Evolutionary conservation across 2,888 invertebrate genomes (phyloP).

Genomic region (Plebejus melissa): DNA sequence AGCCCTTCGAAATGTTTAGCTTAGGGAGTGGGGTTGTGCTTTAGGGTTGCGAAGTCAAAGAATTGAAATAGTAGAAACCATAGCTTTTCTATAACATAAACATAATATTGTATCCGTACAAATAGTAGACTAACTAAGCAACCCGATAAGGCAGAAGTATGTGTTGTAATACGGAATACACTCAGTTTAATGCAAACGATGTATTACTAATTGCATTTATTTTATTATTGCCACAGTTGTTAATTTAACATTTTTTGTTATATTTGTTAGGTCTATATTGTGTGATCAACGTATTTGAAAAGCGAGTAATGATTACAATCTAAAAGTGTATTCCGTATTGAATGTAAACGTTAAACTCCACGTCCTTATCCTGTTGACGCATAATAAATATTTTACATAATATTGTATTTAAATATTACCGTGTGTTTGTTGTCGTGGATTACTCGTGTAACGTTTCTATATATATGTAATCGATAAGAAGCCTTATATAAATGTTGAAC

Average conservation of each 20-base stretch:
- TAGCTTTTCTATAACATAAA: background rate
- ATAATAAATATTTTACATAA: slow-evolving; percentile 63
- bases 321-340: background rate
- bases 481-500: slow-evolving; percentile 18
- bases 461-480: slow-evolving; percentile 27
- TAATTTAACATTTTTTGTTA: background rate
- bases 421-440: slow-evolving; percentile 62
- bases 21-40: slow-evolving; percentile 43
- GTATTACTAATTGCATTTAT: background rate
- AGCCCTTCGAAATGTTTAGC: slow-evolving; percentile 54
- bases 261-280: background rate
- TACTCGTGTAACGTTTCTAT: slow-evolving; percentile 47
- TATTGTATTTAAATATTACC: slow-evolving; percentile 44
- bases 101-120: background rate
- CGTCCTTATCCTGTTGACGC: slow-evolving; percentile 63
- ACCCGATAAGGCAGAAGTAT: background rate
- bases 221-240: background rate
- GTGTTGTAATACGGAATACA: background rate
- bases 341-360: slow-evolving; percentile 17
- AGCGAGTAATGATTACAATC: background rate
- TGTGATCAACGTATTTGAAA: background rate
- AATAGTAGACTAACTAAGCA: background rate
- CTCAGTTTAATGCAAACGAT: background rate
- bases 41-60: background rate
- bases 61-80: slow-evolving; percentile 41